Evolutionary conservation across 2,797 vertebrate species (phyloP).

Genomic region (Silurus lanzhouensis): DNA sequence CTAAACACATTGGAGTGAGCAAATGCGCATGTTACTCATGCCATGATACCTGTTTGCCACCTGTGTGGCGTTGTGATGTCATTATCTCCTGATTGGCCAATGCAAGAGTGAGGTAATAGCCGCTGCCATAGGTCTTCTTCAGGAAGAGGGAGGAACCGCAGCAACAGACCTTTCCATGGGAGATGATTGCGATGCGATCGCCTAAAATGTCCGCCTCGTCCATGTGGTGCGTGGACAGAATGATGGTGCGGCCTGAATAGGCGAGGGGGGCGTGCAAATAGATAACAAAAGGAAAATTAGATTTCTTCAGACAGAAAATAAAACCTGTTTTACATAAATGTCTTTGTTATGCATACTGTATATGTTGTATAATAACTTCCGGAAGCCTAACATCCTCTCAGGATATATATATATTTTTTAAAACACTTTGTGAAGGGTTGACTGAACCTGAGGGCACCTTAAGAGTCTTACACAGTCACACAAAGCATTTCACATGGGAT

Average conservation of each 20-base stretch:
- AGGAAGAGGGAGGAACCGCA: constrained; percentile 94
- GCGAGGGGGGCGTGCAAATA: not conserved
- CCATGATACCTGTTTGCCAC: constrained; percentile 35
- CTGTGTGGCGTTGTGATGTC: constrained; percentile 52
- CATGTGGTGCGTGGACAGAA: constrained; percentile 98
- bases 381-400: not conserved
- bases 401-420: not conserved
- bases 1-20: not conserved
- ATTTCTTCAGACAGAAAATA: not conserved
- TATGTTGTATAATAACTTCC: not conserved
- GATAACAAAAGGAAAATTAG: not conserved
- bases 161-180: constrained; percentile 90
- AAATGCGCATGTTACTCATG: not conserved
- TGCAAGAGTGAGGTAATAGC: constrained; percentile 95
- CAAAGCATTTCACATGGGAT: constrained; percentile 7
- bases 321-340: not conserved
- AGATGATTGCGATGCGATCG: constrained; percentile 95
- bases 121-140: constrained; percentile 93
- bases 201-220: constrained; percentile 96
- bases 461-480: not conserved
- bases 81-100: constrained; percentile 72
- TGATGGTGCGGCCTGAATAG: constrained; percentile 88
- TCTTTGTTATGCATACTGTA: not conserved
- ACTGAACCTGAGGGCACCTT: not conserved
- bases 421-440: not conserved